Evolutionary conservation across 2,888 invertebrate genomes (phyloP), one percentile per base, ranked within the genome.

Genomic region (Aelia acuminata): DNA sequence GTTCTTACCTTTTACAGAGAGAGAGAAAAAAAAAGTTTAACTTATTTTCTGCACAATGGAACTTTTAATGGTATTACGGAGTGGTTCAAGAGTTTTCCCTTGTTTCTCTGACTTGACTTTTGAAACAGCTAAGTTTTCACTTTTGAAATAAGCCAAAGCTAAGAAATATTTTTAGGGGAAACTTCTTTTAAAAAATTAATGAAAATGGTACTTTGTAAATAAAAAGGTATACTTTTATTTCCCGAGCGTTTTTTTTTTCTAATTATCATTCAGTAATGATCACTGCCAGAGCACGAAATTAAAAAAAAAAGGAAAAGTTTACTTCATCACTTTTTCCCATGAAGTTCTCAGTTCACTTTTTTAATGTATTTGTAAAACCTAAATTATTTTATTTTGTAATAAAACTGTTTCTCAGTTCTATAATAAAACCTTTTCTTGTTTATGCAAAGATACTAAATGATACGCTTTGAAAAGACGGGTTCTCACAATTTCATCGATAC

Each of bases 21-120:
- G 39, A 63, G 39, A 63, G 26, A 70, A 70, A 57, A 75, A 75
- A 70, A 80, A 80, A 43, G 80, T 43, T 43, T 43, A 43, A 80
- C 80, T 80, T 39, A 80, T 39, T 80, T 70, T 80, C 80, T n/a
- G 80, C 80, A 80, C 80, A 80, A 80, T 80, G 80, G 43, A 80
- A 80, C 80, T 80, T 80, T 80, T 80, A 80, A 80, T 80, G 80
- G 80, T 47, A 8, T 80, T 80, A 80, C 35, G 80, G 43, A 80
- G 80, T 47, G 80, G 80, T 80, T 47, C 39, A 43, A 80, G 80
- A 80, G 80, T 80, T 80, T 80, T 80, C 43, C 80, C 80, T 10
- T 80, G 80, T 80, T 43, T 35, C 63, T 70, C 63, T 35, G 63
- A 35, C 80, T 80, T 47, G 43, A 80, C 80, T 80, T 80, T 47